A percentile compares a stretch with the other conserved stretches of the same genome.
phyloP scores from a whole-genome alignment of 2,888 invertebrate species.

The Eupithecia dodoneata region DNA sequence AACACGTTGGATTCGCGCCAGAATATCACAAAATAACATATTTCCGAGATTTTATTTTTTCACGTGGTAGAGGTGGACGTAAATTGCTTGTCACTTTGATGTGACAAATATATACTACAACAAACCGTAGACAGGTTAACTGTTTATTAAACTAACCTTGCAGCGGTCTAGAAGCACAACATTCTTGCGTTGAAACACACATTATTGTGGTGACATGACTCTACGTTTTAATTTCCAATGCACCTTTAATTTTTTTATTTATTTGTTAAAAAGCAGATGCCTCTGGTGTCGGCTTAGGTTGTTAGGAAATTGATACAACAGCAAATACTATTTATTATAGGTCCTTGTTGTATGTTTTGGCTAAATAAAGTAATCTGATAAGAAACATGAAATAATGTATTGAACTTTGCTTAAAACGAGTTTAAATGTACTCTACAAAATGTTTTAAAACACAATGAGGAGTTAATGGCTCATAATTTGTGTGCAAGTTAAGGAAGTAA shows the following conservation, averaged over 20 bases:
- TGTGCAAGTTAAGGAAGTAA: slow-evolving; percentile 8
- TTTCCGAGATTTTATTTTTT: slow-evolving; percentile 51
- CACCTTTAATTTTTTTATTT: neutral
- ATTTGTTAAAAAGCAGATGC: neutral
- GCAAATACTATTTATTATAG: too few relatives aligned
- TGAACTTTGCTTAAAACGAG: neutral
- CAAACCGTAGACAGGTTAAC: slow-evolving; percentile 17
- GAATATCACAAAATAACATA: slow-evolving; percentile 63
- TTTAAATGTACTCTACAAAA: neutral
- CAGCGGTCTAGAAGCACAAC: neutral
- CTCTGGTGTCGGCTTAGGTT: too few relatives aligned
- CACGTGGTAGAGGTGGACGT: slow-evolving; percentile 41
- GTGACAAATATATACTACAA: slow-evolving; percentile 24
- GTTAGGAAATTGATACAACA: too few relatives aligned
- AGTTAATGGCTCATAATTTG: neutral
- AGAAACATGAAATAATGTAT: neutral
- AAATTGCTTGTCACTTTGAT: slow-evolving; percentile 44
- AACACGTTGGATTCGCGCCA: slow-evolving; percentile 72
- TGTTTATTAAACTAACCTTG: slow-evolving; percentile 14
- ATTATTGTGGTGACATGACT: neutral
- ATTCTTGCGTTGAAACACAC: neutral
- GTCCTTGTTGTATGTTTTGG: too few relatives aligned
- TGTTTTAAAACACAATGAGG: neutral
- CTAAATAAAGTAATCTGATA: too few relatives aligned
- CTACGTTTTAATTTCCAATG: neutral